Conservation (phyloP, 2,888 invertebrate species). For the Stramonita haemastoma region DNA sequence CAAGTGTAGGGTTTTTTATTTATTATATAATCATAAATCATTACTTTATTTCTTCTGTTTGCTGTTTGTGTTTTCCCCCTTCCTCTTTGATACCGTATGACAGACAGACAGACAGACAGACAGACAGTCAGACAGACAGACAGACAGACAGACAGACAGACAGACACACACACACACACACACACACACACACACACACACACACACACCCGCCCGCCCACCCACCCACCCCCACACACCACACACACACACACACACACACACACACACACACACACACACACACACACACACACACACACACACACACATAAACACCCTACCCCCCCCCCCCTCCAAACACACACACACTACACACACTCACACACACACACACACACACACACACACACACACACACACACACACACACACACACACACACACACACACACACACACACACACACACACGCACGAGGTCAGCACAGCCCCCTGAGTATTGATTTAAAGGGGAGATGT, state of each 20-base stretch:
- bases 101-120: background rate
- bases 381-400: slow-evolving; percentile 8
- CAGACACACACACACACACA: background rate
- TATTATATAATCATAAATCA: no score
- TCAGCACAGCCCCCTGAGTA: no score
- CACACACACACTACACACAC: background rate
- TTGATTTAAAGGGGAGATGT: no score
- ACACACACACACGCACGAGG: slow-evolving; percentile 1
- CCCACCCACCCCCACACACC: background rate
- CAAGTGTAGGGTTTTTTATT: no score
- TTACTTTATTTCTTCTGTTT: no score
- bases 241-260: background rate
- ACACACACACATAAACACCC: background rate
- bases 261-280: background rate
- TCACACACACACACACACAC: background rate
- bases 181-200: slow-evolving; percentile 4
- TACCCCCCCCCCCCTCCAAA: background rate
- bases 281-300: background rate
- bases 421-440: slow-evolving; percentile 1
- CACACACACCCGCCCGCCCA: background rate
- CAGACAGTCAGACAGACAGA: background rate
- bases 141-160: background rate
- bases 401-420: slow-evolving; percentile 22
- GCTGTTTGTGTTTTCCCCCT: no score
- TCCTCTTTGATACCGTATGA: no score